Conservation (phyloP, 2,888 invertebrate genomes). For the Campopleginae sp. region DNA sequence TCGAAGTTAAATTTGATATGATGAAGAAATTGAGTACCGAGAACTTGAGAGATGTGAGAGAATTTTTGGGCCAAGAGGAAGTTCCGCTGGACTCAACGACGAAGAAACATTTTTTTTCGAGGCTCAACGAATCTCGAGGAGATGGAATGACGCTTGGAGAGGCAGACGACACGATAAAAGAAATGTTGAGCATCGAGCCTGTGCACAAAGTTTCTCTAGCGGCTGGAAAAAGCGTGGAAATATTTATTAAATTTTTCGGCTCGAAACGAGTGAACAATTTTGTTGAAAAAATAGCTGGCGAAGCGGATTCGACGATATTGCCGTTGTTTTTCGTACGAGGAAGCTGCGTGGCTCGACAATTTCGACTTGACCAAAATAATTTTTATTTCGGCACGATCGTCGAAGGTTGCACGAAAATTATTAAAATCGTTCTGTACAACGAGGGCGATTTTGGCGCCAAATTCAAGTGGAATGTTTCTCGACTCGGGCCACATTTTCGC, state of each 20-base stretch:
- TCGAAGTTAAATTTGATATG: slow-evolving; percentile 86
- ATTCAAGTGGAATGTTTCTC: slow-evolving; percentile 85
- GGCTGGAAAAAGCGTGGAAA: slow-evolving; percentile 79
- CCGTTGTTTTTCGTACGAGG: slow-evolving; percentile 85
- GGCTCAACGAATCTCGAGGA: neutral
- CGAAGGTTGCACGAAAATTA: slow-evolving; percentile 83
- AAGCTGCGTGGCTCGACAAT: slow-evolving; percentile 85
- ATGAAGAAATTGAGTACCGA: slow-evolving; percentile 83
- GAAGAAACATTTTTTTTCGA: neutral
- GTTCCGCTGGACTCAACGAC: slow-evolving; percentile 9
- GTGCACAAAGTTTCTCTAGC: slow-evolving; percentile 75
- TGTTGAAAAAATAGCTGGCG: slow-evolving; percentile 84
- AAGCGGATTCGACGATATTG: slow-evolving; percentile 84
- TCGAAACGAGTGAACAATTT: slow-evolving; percentile 79
- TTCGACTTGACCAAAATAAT: slow-evolving; percentile 84
- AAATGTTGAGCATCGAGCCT: slow-evolving; percentile 79
- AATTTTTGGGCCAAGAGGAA: neutral
- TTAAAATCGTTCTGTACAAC: slow-evolving; percentile 85
- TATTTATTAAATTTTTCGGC: slow-evolving; percentile 82
- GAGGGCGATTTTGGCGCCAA: slow-evolving; percentile 86
- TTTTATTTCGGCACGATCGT: slow-evolving; percentile 86
- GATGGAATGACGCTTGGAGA: neutral
- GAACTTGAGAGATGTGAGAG: neutral
- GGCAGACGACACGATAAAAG: slow-evolving; percentile 8
- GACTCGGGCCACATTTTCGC: slow-evolving; percentile 85